Base-by-base conservation (phyloP, 2,797 vertebrate genomes). In the Clarias platycephalus region DNA sequence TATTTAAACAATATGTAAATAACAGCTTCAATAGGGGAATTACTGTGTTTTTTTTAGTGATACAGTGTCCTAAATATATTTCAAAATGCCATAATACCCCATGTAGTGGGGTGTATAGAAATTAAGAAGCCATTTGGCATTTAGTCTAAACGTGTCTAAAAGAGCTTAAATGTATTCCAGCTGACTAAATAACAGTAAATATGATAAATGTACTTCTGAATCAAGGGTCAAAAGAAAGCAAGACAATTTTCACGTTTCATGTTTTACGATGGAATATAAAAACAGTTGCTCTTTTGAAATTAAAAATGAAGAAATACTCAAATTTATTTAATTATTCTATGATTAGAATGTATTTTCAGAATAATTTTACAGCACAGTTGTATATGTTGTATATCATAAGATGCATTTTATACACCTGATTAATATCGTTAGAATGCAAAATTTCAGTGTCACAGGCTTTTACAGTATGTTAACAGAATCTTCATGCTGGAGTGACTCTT, bases 391-490 rank as follows among this genome's bases (percentile, higher is more conserved):
- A 4, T 28, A 22, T 58, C 5, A 24, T 58, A 24, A 18, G 22
- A 10, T 58, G 13, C 26, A 58, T 76, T 74, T 34, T 22, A 13
- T 57, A 9, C 26, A 57, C 53, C 28, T 34, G 53, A 34, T 34
- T 60, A 58, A 60, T 77, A 77, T 37, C 5, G 34, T 60, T 77
- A 60, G 20, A 49, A 75, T 57, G 49, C 49, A 8, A 18, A 57
- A 55, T 75, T 12, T 75, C 75, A 37, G 15, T 74, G 71, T 57
- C 31, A 5, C 31, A 24, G 31, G 31, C 55, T 34, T 81, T 85
- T 75, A 67, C 40, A 81, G 60, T 63, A 75, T 58, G 63, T 71
- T 22, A 80, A 34, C 55, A 84, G 83, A 55, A 28, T 71, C n/a
- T 53, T 64, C 44, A 78, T 60, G 55, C 55, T 77, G 28, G 10